Evolutionary conservation across 2,888 invertebrate genomes (phyloP).

Genomic region (Cantharis nigra): DNA sequence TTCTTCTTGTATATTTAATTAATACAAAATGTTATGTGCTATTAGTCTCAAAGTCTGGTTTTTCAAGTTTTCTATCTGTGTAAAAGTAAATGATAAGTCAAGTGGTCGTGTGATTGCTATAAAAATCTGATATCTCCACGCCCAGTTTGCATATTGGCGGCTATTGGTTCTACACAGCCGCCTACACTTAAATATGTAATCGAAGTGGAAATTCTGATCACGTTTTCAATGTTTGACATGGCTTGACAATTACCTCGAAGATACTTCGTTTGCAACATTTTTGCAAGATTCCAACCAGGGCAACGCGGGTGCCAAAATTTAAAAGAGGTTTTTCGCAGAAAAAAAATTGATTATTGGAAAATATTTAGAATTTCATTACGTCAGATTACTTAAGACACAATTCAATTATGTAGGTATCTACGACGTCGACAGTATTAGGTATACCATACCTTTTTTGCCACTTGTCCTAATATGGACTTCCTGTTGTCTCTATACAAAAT

Average conservation of each 20-base stretch:
- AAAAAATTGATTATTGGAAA: too few relatives aligned
- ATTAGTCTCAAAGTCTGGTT: constrained; percentile 8
- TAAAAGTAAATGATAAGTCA: background rate
- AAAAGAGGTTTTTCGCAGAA: background rate
- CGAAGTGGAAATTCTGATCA: background rate
- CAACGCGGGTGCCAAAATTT: background rate
- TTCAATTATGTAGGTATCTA: background rate
- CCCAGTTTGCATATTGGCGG: constrained; percentile 53
- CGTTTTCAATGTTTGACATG: background rate
- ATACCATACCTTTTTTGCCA: background rate
- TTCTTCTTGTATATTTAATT: constrained; percentile 3
- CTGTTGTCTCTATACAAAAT: background rate
- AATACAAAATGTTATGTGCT: background rate
- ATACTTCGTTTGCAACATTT: background rate
- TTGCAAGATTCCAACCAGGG: background rate
- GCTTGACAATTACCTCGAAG: background rate
- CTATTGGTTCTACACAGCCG: constrained; percentile 47
- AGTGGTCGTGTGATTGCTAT: constrained; percentile 6
- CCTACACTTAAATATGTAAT: constrained; percentile 39
- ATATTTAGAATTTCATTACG: background rate
- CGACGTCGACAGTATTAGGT: background rate
- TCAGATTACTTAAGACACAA: background rate
- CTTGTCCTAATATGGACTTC: background rate
- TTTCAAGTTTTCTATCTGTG: constrained; percentile 1
- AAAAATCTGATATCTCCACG: constrained; percentile 45